Base-by-base conservation (phyloP, 2,113 vertebrate genomes). In the Indicator indicator region DNA sequence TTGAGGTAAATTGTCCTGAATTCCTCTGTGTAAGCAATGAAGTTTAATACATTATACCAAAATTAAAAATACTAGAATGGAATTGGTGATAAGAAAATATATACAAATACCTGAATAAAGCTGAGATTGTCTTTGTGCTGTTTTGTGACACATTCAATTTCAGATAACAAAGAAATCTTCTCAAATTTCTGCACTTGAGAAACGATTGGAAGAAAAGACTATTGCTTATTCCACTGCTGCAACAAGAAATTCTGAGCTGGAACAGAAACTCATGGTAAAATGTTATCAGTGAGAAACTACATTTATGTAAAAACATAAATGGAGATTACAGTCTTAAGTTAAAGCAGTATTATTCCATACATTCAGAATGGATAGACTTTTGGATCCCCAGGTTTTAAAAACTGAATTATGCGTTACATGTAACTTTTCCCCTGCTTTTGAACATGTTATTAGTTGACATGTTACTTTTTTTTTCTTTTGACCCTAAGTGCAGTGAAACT, bases 131-230 rank as follows among this genome's bases (percentile, higher is more conserved):
- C 58, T 80, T 70, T 33, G 20, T 33, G 27, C 36, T 77, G 18
- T 18, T 94, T 72, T 87, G 44, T 96, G 55, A 50, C 32, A 5
- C 64, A 28, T 94, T 78, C 95, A 11, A 96, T 97, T 97, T 88
- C 94, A 99, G 99, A 58, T 99, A 91, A 98, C 97, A 96, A 99
- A 98, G 96, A 99, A 98, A 96, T 97, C 97, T 84, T 98, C 98
- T 42, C 98, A 98, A 64, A 94, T 98, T 78, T 95, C 98, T 50
- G 96, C 97, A 5, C 93, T 99, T 93, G 98, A 99, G 82, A 99
- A 99, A 95, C 98, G 99, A 70, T n/a, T 99, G 48, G 98, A 99
- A 98, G 99, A 99, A 97, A 99, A 99, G 96, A 98, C 96, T 52
- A 83, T 97, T 63, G 98, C 98, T 70, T 99, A 98, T 95, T 98